A percentile compares a stretch with the other conserved stretches of the same genome.
These are phyloP conservation scores for Megaceryle torquata DNA, from an alignment of 2,113 vertebrate species.

Conservation along the genomic window DNA sequence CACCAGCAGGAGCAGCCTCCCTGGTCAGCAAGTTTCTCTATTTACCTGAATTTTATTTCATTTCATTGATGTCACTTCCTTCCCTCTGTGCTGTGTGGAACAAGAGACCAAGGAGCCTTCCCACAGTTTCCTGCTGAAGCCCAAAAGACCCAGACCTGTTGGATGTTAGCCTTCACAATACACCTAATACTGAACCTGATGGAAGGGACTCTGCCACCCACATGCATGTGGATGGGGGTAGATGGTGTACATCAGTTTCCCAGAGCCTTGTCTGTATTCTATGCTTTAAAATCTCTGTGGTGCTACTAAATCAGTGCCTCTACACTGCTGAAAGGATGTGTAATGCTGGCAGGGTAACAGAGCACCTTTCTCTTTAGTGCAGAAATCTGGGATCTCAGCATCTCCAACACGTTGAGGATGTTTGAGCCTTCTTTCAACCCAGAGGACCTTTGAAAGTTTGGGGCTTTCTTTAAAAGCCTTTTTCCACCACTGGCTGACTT, in stretches of 20 bases:
- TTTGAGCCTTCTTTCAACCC: background rate
- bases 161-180: background rate
- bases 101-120: background rate
- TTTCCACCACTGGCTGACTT: background rate
- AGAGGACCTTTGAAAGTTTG: background rate
- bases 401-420: background rate
- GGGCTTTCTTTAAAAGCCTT: background rate
- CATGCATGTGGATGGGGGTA: accelerated
- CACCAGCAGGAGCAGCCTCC: background rate
- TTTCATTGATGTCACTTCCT: background rate
- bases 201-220: background rate
- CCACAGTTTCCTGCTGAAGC: background rate
- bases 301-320: background rate
- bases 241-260: background rate
- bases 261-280: background rate
- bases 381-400: background rate
- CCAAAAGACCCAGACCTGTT: background rate
- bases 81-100: accelerated
- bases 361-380: background rate
- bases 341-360: background rate
- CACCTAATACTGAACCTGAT: background rate
- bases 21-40: background rate
- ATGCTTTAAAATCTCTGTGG: background rate
- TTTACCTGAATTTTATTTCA: background rate
- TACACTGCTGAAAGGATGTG: background rate